Evolutionary conservation across 2,113 vertebrate genomes (phyloP).

Genomic region (Pristiophorus japonicus): DNA sequence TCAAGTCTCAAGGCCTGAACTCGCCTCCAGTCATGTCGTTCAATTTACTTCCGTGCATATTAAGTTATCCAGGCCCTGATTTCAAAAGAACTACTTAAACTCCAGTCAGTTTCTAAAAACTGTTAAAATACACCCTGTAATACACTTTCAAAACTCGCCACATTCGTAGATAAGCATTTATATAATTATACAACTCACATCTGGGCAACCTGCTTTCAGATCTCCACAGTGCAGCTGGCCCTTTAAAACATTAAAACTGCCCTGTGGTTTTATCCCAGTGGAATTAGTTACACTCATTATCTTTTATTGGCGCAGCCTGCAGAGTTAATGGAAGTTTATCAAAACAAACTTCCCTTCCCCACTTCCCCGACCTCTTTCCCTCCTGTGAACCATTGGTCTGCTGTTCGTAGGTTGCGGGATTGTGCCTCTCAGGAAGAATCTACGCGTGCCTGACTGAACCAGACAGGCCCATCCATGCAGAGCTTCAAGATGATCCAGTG

Average conservation of each 20-base stretch:
- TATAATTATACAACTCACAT: neutral
- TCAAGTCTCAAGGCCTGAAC: neutral
- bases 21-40: neutral
- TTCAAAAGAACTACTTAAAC: neutral
- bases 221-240: neutral
- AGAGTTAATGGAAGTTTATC: constrained; percentile 37
- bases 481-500: neutral
- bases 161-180: neutral
- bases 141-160: constrained; percentile 1
- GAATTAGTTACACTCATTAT: constrained; percentile 33
- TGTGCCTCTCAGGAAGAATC: neutral
- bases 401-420: neutral
- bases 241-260: neutral
- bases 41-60: neutral
- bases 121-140: neutral
- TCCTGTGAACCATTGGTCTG: neutral
- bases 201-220: constrained; percentile 6
- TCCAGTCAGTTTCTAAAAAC: neutral
- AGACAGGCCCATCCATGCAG: neutral
- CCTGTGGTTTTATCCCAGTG: neutral
- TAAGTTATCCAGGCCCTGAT: neutral
- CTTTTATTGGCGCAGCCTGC: constrained; percentile 14
- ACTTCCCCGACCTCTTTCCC: neutral
- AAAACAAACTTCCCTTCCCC: neutral
- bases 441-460: neutral